phyloP scores from a whole-genome alignment of 2,113 vertebrate species.

The Mirza zaza region DNA sequence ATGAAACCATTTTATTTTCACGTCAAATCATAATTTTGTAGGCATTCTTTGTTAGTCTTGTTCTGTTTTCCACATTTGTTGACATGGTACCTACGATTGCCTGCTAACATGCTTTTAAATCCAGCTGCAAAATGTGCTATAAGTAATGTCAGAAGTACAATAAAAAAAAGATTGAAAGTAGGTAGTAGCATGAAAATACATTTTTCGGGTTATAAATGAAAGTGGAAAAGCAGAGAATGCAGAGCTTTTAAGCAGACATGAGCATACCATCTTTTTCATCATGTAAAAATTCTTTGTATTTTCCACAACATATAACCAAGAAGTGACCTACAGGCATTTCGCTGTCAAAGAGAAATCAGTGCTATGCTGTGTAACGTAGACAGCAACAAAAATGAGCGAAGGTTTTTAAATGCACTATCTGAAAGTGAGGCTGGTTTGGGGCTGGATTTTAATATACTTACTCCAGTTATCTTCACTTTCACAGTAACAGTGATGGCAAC shows the following conservation, averaged over 20 bases:
- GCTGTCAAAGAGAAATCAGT: slow-evolving; percentile 70
- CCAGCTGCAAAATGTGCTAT: neutral
- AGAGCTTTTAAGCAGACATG: slow-evolving; percentile 42
- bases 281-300: slow-evolving; percentile 61
- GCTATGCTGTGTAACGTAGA: neutral
- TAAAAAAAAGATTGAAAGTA: neutral
- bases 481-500: slow-evolving; percentile 69
- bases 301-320: slow-evolving; percentile 64
- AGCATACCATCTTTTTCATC: slow-evolving; percentile 39
- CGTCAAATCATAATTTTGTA: neutral
- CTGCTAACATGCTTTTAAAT: slow-evolving; percentile 1
- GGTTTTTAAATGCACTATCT: slow-evolving; percentile 60
- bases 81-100: neutral
- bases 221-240: neutral
- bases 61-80: slow-evolving; percentile 40
- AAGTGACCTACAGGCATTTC: slow-evolving; percentile 66
- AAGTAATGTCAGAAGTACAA: neutral
- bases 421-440: slow-evolving; percentile 58
- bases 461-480: slow-evolving; percentile 57
- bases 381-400: slow-evolving; percentile 64
- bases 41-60: neutral
- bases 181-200: slow-evolving; percentile 46
- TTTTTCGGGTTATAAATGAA: slow-evolving; percentile 35
- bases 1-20: neutral
- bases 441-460: slow-evolving; percentile 67